These are phyloP conservation scores for Ganaspis sp. DNA, from an alignment of 1,140 invertebrate genomes.

Conservation along the genomic window DNA sequence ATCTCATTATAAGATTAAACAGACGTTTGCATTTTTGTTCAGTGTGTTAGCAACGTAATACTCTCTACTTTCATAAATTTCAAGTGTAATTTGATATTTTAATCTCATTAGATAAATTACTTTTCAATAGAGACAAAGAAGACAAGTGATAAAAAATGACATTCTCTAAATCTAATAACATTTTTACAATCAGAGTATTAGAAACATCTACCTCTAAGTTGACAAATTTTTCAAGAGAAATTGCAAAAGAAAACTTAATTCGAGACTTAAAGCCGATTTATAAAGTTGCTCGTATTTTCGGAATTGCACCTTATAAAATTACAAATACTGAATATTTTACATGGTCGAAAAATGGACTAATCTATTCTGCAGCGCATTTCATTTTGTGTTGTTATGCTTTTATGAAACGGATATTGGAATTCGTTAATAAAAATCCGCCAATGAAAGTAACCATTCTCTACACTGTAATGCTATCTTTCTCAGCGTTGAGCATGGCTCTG, in stretches of 20 bases:
- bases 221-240: neutral
- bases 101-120: too few species aligned
- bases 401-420: neutral
- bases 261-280: neutral
- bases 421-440: neutral
- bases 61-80: too few species aligned
- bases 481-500: neutral
- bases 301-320: neutral
- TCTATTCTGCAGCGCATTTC: neutral
- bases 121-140: too few species aligned
- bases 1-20: too few species aligned
- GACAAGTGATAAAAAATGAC: too few species aligned
- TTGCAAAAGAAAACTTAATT: neutral
- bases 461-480: neutral
- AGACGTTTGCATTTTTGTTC: too few species aligned
- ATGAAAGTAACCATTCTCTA: neutral
- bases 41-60: too few species aligned
- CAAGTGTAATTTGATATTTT: too few species aligned
- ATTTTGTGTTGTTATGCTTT: neutral
- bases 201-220: neutral
- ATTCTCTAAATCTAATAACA: neutral
- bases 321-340: neutral
- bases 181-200: neutral
- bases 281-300: neutral
- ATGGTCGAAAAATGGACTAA: neutral